A percentile compares a stretch with the other conserved stretches of the same genome.
Conservation (phyloP, 2,113 vertebrate genomes). For the Girardinichthys multiradiatus region DNA sequence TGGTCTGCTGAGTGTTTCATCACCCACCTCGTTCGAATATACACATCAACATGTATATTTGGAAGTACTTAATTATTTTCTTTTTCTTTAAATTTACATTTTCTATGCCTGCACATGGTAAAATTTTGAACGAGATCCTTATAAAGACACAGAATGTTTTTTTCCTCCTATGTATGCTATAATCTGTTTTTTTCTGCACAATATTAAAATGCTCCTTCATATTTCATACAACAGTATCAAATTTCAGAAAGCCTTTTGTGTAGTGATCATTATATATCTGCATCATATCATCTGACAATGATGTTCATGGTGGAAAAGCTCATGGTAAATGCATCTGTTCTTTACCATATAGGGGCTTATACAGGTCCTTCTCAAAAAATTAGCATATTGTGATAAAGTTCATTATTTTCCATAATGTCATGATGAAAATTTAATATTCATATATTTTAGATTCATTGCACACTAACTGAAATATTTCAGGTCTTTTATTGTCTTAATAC, state of each 20-base stretch:
- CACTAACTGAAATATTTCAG: no score
- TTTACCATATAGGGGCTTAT: conserved; percentile 40
- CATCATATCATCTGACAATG: conserved; percentile 53
- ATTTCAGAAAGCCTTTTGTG: conserved; percentile 58
- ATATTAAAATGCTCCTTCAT: conserved; percentile 46
- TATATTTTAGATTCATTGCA: no score
- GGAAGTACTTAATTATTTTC: conserved; percentile 26
- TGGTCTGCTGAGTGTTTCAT: conserved; percentile 75
- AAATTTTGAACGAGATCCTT: conserved; percentile 31
- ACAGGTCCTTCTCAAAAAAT: no score
- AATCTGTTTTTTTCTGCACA: conserved; percentile 15
- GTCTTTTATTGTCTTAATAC: no score
- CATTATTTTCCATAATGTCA: no score
- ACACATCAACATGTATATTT: conserved; percentile 77
- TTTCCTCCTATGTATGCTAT: conserved; percentile 11
- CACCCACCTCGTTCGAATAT: conserved; percentile 71
- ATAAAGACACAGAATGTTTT: conserved; percentile 18
- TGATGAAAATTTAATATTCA: no score
- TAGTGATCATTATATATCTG: conserved; percentile 33
- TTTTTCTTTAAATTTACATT: conserved; percentile 47
- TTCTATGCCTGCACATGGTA: conserved; percentile 58
- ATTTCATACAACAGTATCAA: conserved; percentile 59
- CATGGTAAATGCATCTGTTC: conserved; percentile 16
- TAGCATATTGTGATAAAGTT: no score
- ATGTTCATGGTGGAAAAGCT: conserved; percentile 48